Conservation (phyloP, 2,888 invertebrate species). For the Petrolisthes cinctipes region DNA sequence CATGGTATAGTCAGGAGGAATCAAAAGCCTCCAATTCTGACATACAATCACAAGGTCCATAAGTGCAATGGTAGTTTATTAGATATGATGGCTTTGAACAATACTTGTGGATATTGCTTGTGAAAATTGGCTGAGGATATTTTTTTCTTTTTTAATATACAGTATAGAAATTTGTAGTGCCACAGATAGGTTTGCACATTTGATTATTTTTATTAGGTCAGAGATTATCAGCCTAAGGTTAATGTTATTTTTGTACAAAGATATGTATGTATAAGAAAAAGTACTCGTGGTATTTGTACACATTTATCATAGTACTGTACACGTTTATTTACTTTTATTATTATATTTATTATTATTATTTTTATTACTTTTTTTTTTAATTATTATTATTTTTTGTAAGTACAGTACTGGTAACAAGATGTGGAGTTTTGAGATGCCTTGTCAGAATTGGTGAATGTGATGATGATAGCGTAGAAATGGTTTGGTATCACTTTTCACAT, state of each 20-base stretch:
- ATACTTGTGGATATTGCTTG: no score
- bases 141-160: no score
- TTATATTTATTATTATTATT: background rate
- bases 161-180: background rate
- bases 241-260: conserved; percentile 6
- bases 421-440: no score
- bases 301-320: background rate
- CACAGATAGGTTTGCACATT: background rate
- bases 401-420: no score
- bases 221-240: background rate
- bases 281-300: background rate
- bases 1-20: no score
- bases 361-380: no score
- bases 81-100: background rate
- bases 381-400: no score
- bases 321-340: background rate
- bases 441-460: no score
- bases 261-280: background rate
- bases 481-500: background rate
- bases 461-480: no score
- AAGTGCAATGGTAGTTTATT: conserved; percentile 15
- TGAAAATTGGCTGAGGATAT: no score
- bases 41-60: background rate
- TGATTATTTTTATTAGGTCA: background rate
- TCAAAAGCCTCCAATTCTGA: no score